Evolutionary conservation across 2,888 invertebrate genomes (phyloP), one percentile per base, ranked within the genome.

Genomic region (Eristalis intricaria): DNA sequence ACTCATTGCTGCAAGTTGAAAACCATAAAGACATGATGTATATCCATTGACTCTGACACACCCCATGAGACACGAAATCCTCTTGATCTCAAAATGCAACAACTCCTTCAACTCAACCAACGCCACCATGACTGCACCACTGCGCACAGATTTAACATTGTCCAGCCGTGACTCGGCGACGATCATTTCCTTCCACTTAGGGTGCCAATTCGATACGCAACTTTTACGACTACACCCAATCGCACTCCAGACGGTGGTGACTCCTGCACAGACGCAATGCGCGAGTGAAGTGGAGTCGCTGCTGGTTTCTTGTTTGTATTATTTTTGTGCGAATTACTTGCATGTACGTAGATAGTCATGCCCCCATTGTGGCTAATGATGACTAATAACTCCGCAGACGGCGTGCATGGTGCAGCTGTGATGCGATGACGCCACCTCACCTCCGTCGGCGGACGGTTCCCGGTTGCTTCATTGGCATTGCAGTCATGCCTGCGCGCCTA

Each of bases 381-480:
- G 50, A 50, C 50, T 50, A 50, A 50, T 50, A 50, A 50, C 50
- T 50, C 50, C 50, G 19, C 50, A 50, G 50, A 50, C 50, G 8
- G n/a, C 8, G 19, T 19, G 50, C 50, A 50, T 19, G 50, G 50
- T 50, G 50, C 50, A 50, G 78, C 78, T 75, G 70, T 26, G 70
- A 65, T 79, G 78, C 19, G 70, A 65, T 79, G 78, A 79, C 78
- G 71, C 64, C 71, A 79, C 63, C 38, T 56, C 19, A 38, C 60
- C 38, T 29, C 40, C 63, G 32, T 32, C 32, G 8, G 32, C 64
- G 70, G 56, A 70, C 43, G 64, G 35, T 22, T 64, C 43, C 32
- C 22, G 38, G 61, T 60, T 73, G 38, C 64, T 64, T 68, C 60
- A 81, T 81, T 81, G 58, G n/a, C 63, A 80, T 74, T 81, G 68